Conservation (phyloP, 2,888 invertebrate genomes). For the Heliconius sara region DNA sequence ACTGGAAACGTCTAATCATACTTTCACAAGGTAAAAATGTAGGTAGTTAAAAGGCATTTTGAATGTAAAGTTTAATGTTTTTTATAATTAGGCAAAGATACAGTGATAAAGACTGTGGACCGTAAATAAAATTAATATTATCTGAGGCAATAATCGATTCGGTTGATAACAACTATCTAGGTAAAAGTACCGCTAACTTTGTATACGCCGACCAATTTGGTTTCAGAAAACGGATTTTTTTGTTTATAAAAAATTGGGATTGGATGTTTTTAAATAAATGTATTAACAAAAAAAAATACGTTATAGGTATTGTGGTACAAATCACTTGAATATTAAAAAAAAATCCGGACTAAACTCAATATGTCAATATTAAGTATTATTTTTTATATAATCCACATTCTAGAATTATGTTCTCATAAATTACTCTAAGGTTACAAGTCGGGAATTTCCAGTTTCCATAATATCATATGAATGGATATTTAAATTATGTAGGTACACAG, state of each 20-base stretch:
- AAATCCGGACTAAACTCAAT: not conserved
- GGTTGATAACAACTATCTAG: conserved; percentile 19
- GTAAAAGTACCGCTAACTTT: conserved; percentile 15
- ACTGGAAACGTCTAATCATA: not conserved
- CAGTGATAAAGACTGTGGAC: not conserved
- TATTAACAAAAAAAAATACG: not conserved
- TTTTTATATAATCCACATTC: not conserved
- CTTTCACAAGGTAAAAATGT: not conserved
- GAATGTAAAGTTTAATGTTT: not conserved
- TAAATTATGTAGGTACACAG: conserved; percentile 5
- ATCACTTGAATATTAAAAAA: not conserved
- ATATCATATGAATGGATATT: conserved; percentile 7
- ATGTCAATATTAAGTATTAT: not conserved
- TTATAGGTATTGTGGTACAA: not conserved
- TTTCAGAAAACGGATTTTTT: not conserved
- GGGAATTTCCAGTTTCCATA: conserved; percentile 6
- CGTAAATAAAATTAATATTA: conserved; percentile 3
- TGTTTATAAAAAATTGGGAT: not conserved
- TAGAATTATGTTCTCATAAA: not conserved
- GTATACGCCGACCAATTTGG: not conserved
- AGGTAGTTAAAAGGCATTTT: not conserved
- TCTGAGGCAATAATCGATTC: conserved; percentile 5
- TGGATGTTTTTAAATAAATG: not conserved
- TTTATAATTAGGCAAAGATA: conserved; percentile 1
- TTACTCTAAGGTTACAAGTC: not conserved